Conservation (phyloP, 1,140 invertebrate genomes). For the Condylostylus longicornis region DNA sequence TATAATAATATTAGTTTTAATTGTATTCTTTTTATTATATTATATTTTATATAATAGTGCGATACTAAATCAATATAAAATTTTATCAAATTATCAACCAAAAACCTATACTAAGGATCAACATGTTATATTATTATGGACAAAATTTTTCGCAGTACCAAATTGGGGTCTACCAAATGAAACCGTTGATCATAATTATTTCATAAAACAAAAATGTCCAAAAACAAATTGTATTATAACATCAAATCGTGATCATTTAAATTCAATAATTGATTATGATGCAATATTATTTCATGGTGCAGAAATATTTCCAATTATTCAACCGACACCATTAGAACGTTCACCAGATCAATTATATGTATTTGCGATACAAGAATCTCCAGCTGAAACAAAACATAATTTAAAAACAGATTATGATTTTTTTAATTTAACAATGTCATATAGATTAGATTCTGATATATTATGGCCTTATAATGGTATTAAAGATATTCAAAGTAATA, state of each 20-base stretch:
- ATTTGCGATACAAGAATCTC: slow-evolving; percentile 25
- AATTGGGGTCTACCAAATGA: slow-evolving; percentile 21
- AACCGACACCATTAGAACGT: slow-evolving; percentile 7
- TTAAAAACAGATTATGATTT: slow-evolving; percentile 17
- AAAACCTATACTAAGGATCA: no score
- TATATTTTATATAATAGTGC: no score
- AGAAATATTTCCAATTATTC: slow-evolving; percentile 14
- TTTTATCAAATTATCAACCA: no score
- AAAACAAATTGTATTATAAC: slow-evolving; percentile 21
- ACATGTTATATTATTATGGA: slow-evolving; percentile 23
- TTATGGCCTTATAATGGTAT: slow-evolving; percentile 42
- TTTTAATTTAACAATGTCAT: slow-evolving; percentile 44
- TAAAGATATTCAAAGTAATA: slow-evolving; percentile 15
- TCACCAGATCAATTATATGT: slow-evolving; percentile 16
- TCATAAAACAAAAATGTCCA: slow-evolving; percentile 17
- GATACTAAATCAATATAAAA: no score
- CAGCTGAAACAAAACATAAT: slow-evolving; percentile 22
- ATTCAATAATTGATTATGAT: slow-evolving; percentile 25
- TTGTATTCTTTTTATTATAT: no score
- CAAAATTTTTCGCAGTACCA: slow-evolving; percentile 18
- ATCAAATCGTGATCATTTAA: slow-evolving; percentile 17
- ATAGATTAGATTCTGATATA: slow-evolving; percentile 47
- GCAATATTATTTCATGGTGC: slow-evolving; percentile 31
- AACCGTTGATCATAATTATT: slow-evolving; percentile 14
- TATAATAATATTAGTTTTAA: no score